These are phyloP conservation scores for Ormyrus rosae DNA, from an alignment of 2,888 invertebrate species.

Conservation along the genomic window DNA sequence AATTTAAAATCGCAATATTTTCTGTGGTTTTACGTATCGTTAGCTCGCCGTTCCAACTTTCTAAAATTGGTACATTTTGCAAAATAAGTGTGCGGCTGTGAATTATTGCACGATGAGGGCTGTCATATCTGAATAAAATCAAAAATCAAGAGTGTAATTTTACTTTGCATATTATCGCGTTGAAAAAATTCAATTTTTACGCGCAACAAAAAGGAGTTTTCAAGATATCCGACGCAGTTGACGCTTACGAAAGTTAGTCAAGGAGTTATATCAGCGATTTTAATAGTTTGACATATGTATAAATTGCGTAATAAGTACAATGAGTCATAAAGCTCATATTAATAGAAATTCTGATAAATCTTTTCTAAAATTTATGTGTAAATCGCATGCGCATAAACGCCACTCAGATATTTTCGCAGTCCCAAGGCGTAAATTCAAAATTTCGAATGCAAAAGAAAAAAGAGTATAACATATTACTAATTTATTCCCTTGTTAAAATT, in stretches of 20 bases:
- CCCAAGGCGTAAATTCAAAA: no score
- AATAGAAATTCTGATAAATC: not conserved
- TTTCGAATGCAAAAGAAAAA: no score
- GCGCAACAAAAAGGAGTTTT: no score
- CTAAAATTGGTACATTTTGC: slow-evolving; percentile 7
- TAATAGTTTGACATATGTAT: slow-evolving; percentile 10
- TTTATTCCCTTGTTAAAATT: no score
- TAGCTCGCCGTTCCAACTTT: slow-evolving; percentile 23
- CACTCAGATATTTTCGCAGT: no score
- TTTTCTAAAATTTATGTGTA: not conserved
- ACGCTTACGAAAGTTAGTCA: not conserved
- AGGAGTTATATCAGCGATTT: slow-evolving; percentile 10
- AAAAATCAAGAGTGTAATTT: not conserved
- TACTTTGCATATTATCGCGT: not conserved
- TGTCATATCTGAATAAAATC: not conserved
- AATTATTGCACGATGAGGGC: not conserved
- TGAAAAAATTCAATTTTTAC: no score
- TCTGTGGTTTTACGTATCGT: not conserved
- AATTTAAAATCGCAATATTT: slow-evolving; percentile 44
- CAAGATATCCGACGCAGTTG: not conserved
- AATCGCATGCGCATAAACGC: no score
- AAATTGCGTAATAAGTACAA: slow-evolving; percentile 15
- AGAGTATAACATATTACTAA: no score
- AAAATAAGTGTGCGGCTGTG: not conserved
- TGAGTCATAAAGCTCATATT: not conserved